Evolutionary conservation across 1,140 invertebrate species (phyloP).

Genomic region (Drosophila equinoxialis): DNA sequence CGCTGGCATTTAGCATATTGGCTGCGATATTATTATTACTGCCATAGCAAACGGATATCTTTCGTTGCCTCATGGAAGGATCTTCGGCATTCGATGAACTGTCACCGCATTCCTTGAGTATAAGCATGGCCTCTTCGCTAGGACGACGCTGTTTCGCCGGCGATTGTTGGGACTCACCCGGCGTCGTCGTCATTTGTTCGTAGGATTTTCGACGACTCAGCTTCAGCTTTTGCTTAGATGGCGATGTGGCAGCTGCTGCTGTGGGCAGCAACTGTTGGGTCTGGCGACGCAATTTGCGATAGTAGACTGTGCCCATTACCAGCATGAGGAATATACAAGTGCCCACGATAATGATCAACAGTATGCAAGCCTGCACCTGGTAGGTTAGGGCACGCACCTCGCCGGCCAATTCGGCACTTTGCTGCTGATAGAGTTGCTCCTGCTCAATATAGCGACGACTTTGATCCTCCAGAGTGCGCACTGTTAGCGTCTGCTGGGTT

Average conservation of each 20-base stretch:
- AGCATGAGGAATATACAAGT: conserved; percentile 73
- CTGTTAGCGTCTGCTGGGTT: conserved; percentile 93
- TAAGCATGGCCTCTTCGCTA: conserved; percentile 90
- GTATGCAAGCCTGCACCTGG: conserved; percentile 72
- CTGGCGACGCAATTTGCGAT: conserved; percentile 64
- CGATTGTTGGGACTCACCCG: conserved; percentile 80
- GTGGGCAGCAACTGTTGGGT: conserved; percentile 55
- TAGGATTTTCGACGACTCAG: conserved; percentile 85
- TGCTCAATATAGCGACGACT: conserved; percentile 88
- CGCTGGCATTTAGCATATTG: conserved; percentile 38
- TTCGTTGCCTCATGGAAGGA: conserved; percentile 55
- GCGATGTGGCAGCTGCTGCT: not conserved
- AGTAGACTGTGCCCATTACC: conserved; percentile 68
- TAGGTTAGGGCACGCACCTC: conserved; percentile 85
- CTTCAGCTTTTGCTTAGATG: conserved; percentile 30
- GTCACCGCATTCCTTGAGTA: conserved; percentile 81
- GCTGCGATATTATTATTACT: conserved; percentile 68
- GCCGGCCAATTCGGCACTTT: conserved; percentile 85
- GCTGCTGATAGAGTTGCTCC: conserved; percentile 87
- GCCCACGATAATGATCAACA: conserved; percentile 72
- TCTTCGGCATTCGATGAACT: conserved; percentile 42
- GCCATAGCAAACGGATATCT: conserved; percentile 74
- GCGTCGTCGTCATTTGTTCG: conserved; percentile 84
- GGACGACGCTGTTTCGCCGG: conserved; percentile 86
- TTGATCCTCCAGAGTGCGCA: conserved; percentile 89